Evolutionary conservation across 2,888 invertebrate species (phyloP), one percentile per base, ranked within the genome.

Genomic region (Phaonia tiefii): DNA sequence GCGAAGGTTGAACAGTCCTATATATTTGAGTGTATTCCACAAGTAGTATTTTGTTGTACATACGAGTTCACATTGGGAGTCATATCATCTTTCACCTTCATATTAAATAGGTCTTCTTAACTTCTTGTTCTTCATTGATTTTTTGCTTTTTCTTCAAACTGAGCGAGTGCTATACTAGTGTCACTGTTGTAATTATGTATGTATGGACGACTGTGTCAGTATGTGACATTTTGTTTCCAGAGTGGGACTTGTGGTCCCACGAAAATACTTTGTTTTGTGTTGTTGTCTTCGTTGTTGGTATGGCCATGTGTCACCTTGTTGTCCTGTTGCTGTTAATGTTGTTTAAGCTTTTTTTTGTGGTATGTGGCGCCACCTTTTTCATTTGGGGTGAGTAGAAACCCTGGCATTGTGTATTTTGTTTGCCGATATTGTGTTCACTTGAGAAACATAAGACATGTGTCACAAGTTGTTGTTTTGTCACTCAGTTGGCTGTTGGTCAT

Each of bases 221-320:
- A 44, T 51, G 49, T 20, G 58, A 31, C 58, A 58, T 31, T 54
- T 22, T 22, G 37, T 5, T 17, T 60, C 37, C n/a, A n/a, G n/a
- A n/a, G n/a, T 56, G 25, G 25, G 7, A 49, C 15, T 5, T 31
- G 3, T 31, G 31, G 31, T 49, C 25, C 58, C 11, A 44, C 49
- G 4, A 8, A 66, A 46, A 44, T 2, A 46, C 46, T 44, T 66
- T 44, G 1, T 44, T 22, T 15, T 39, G 4, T 46, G n/a, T 31
- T 25, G 10, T 46, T 26, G 25, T 44, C 58, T 44, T 63, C 54
- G 31, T 66, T 71, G 37, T 79, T 60, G 84, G 84, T 83, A 84
- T 83, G 83, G 78, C 84, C 86, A 87, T 86, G 86, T 87, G 87
- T 88, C 86, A 85, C 75, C 46, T 71, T 71, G 66, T 58, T 58